Evolutionary conservation across 2,797 vertebrate genomes (phyloP).

Genomic region (Apogon talboti): DNA sequence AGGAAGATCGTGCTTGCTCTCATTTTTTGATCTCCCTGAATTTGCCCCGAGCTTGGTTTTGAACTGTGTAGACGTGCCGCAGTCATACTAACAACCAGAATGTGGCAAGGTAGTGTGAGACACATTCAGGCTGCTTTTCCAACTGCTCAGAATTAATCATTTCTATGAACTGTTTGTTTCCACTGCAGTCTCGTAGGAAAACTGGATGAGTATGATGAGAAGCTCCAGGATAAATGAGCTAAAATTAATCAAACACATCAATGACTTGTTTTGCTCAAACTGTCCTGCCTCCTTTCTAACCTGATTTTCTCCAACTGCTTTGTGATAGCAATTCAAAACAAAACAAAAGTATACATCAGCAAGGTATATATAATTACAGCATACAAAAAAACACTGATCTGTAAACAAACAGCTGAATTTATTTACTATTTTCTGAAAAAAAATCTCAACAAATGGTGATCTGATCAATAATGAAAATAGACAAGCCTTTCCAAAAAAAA

Average conservation of each 20-base stretch:
- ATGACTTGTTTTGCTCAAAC: constrained; percentile 54
- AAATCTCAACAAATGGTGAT: constrained; percentile 54
- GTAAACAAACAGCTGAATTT: constrained; percentile 70
- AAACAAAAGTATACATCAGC: constrained; percentile 29
- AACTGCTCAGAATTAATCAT: constrained; percentile 70
- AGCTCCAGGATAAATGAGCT: constrained; percentile 54
- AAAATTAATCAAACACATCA: constrained; percentile 74
- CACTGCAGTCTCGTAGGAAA: constrained; percentile 55
- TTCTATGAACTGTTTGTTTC: constrained; percentile 76
- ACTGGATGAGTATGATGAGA: constrained; percentile 56
- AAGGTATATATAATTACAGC: constrained; percentile 28
- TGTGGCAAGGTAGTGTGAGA: constrained; percentile 47
- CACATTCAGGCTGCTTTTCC: constrained; percentile 50
- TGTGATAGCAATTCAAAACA: constrained; percentile 33
- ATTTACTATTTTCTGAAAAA: constrained; percentile 63
- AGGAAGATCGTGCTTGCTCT: constrained; percentile 64
- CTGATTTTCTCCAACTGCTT: constrained; percentile 42
- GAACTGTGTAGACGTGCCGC: constrained; percentile 50
- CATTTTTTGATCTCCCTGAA: constrained; percentile 67
- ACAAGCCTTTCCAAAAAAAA: constrained; percentile 43
- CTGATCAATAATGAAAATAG: constrained; percentile 59
- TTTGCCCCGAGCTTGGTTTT: constrained; percentile 68
- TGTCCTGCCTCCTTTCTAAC: constrained; percentile 41
- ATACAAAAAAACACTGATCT: constrained; percentile 23
- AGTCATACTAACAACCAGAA: constrained; percentile 64